Evolutionary conservation across 2,888 invertebrate genomes (phyloP).

Genomic region (Drosophila limbata): DNA sequence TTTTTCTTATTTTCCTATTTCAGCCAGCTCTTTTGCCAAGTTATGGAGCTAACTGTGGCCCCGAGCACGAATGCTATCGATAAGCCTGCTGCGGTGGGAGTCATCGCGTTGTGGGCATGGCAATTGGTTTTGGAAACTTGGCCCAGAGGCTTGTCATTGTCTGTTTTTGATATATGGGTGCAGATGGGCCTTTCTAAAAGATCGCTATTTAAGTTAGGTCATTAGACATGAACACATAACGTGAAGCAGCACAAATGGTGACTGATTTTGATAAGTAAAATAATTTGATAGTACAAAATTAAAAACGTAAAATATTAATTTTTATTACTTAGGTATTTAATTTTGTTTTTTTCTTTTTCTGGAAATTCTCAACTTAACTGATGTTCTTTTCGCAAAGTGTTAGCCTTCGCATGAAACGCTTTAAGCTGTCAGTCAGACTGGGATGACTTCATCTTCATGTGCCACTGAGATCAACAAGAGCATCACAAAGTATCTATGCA

Average conservation of each 20-base stretch:
- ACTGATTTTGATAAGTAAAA: not conserved
- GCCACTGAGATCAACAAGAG: slow-evolving; percentile 41
- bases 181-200: slow-evolving; percentile 43
- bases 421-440: not conserved
- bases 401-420: not conserved
- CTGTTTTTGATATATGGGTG: slow-evolving; percentile 71
- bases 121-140: slow-evolving; percentile 70
- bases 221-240: not conserved
- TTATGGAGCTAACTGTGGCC: slow-evolving; percentile 63
- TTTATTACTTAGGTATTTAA: too few species aligned
- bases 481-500: slow-evolving; percentile 42
- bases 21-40: slow-evolving; percentile 50
- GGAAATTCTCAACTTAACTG: not conserved
- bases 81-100: slow-evolving; percentile 50
- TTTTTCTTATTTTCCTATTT: slow-evolving; percentile 16
- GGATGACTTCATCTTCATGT: slow-evolving; percentile 55
- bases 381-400: not conserved
- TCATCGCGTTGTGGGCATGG: slow-evolving; percentile 52
- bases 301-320: too few species aligned
- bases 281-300: not conserved
- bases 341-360: too few species aligned
- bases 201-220: slow-evolving; percentile 28
- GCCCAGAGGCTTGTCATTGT: slow-evolving; percentile 50
- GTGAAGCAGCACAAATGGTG: not conserved
- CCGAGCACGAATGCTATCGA: slow-evolving; percentile 62